Evolutionary conservation across 2,797 vertebrate species (phyloP), one percentile per base, ranked within the genome.

Genomic region (Chrysocyon brachyurus): DNA sequence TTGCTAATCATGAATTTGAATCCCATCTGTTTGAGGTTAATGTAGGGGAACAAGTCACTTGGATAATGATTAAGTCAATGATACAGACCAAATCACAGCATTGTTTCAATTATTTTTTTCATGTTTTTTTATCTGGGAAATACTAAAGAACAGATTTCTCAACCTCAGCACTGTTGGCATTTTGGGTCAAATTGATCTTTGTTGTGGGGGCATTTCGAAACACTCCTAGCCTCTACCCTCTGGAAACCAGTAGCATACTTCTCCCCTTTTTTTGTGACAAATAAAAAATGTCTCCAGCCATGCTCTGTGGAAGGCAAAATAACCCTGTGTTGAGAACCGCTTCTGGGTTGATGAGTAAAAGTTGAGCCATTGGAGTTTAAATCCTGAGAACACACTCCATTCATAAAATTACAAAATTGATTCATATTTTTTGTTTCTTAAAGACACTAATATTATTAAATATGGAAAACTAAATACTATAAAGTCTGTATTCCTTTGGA

Each of bases 1-100:
- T 90, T 77, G 64, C 77, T 92, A 36, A 95, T 2, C 3, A 19
- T 77, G n/a, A 85, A 63, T 73, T 85, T 90, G 31, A 96, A 90
- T 77, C 19, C 16, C 24, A 33, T 31, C 22, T 54, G 16, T 15
- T 68, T 72, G 49, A 78, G 12, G 17, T 66, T 66, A 64, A 56
- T 79, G 12, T 66, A 72, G 12, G 14, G n/a, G 26, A 84, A 21
- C 31, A 73, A 94, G 33, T 87, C 52, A 63, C 33, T 90, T 57
- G 46, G 6, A 22, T 75, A 40, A 88, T 28, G 15, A 59, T 52
- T 79, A 90, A 91, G 17, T 24, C 36, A 91, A 28, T 36, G 40
- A 4, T 59, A 31, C 7, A 73, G 56, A 46, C 22, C 49, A 85
- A 96, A 93, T 36, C 46, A 19, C 9, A 68, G 10, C 17, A 57